Evolutionary conservation across 2,113 vertebrate species (phyloP).

Genomic region (mouse (Mus musculus)): DNA sequence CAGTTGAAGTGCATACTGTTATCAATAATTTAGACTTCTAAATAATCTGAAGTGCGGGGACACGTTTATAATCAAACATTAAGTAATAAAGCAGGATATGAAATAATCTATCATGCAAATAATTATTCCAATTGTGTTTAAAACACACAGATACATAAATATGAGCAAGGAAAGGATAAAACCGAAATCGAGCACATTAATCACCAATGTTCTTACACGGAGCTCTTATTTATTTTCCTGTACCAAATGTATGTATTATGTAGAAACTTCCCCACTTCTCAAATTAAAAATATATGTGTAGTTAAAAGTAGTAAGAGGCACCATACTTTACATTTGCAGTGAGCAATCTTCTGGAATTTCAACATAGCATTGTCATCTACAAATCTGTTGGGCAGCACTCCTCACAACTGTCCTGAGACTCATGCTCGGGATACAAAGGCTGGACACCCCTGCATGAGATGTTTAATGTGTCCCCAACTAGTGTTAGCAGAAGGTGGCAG

Average conservation of each 20-base stretch:
- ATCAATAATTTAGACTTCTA: constrained; percentile 57
- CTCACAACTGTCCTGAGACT: background rate
- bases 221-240: background rate
- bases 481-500: background rate
- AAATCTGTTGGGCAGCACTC: background rate
- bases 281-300: background rate
- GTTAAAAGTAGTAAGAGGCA: background rate
- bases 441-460: background rate
- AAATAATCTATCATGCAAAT: constrained; percentile 44
- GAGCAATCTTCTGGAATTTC: background rate
- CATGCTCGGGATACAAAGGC: background rate
- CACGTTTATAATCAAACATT: background rate
- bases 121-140: constrained; percentile 56
- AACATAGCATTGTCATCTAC: background rate
- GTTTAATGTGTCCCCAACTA: background rate
- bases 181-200: background rate
- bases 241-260: background rate
- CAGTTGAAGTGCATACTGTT: background rate
- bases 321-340: background rate
- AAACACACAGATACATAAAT: constrained; percentile 23
- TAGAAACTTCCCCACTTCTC: background rate
- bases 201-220: background rate
- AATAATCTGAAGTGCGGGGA: background rate
- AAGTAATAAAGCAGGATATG: constrained; percentile 56
- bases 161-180: background rate